Evolutionary conservation across 1,140 invertebrate species (phyloP).

Genomic region (Melitaea cinxia): DNA sequence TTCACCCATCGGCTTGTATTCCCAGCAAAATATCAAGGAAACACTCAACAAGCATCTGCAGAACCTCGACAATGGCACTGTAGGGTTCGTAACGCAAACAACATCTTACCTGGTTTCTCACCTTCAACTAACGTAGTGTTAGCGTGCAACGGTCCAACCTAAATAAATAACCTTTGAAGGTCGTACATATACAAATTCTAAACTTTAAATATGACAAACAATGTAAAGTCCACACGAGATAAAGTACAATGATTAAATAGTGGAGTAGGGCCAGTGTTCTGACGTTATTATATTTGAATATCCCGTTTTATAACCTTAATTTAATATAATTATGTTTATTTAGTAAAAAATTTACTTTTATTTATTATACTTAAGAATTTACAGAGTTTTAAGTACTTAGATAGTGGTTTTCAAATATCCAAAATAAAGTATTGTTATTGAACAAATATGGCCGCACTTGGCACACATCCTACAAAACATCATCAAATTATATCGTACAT

Average conservation of each 20-base stretch:
- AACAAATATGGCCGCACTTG: too few species aligned
- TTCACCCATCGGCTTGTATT: constrained; percentile 93
- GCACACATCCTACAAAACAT: too few species aligned
- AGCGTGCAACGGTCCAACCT: constrained; percentile 21
- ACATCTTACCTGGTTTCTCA: constrained; percentile 33
- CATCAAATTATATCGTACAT: too few species aligned
- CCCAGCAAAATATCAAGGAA: constrained; percentile 90
- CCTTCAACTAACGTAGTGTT: constrained; percentile 18
- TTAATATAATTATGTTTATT: not conserved
- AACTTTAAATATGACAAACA: constrained; percentile 31
- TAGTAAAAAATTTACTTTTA: too few species aligned
- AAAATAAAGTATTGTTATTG: too few species aligned
- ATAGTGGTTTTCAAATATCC: too few species aligned
- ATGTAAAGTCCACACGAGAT: constrained; percentile 36
- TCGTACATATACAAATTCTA: constrained; percentile 21
- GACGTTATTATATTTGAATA: not conserved
- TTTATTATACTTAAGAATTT: too few species aligned
- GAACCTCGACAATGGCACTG: constrained; percentile 88
- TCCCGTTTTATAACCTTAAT: not conserved
- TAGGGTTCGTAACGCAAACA: constrained; percentile 83
- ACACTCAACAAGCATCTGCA: constrained; percentile 90
- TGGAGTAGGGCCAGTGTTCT: not conserved
- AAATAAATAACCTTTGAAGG: constrained; percentile 33
- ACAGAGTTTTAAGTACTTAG: too few species aligned
- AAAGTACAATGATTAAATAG: constrained; percentile 39